A percentile compares a stretch with the other conserved stretches of the same genome.
Conservation (phyloP, 2,797 vertebrate species). For the Fringilla coelebs region DNA sequence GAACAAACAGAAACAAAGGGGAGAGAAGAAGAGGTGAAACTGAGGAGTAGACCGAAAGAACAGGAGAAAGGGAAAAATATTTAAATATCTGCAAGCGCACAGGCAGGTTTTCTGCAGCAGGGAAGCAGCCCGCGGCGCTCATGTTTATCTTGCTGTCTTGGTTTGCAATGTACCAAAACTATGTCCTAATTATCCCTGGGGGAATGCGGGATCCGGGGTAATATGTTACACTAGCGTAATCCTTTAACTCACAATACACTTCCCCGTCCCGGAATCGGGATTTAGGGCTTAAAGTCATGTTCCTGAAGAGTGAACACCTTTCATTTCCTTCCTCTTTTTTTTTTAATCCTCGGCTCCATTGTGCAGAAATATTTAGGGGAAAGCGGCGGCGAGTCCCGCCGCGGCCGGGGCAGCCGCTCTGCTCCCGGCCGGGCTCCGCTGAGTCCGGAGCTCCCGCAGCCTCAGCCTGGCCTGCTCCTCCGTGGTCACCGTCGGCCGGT, state of each 20-base stretch:
- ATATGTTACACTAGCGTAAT: slow-evolving; percentile 42
- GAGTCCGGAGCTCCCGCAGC: not conserved
- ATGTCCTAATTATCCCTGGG: slow-evolving; percentile 47
- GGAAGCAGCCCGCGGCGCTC: not conserved
- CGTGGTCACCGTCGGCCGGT: too few species aligned
- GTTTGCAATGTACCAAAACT: slow-evolving; percentile 19
- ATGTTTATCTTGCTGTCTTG: not conserved
- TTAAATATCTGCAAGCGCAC: not conserved
- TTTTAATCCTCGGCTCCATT: slow-evolving; percentile 49
- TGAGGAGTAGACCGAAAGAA: not conserved
- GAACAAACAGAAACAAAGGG: not conserved
- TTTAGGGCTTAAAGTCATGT: slow-evolving; percentile 41
- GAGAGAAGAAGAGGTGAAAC: not conserved
- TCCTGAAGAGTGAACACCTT: slow-evolving; percentile 45
- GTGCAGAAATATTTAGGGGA: slow-evolving; percentile 7
- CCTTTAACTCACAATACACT: slow-evolving; percentile 52
- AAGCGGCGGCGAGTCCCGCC: not conserved
- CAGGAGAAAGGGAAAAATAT: not conserved
- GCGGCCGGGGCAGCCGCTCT: not conserved
- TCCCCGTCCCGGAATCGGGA: not conserved
- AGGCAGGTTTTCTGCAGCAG: not conserved
- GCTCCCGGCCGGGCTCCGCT: too few species aligned
- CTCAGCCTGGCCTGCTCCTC: not conserved
- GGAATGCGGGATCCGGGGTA: slow-evolving; percentile 11
- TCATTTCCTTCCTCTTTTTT: slow-evolving; percentile 43